Base-by-base conservation (phyloP, 1,140 invertebrate species). In the Homarus americanus region DNA sequence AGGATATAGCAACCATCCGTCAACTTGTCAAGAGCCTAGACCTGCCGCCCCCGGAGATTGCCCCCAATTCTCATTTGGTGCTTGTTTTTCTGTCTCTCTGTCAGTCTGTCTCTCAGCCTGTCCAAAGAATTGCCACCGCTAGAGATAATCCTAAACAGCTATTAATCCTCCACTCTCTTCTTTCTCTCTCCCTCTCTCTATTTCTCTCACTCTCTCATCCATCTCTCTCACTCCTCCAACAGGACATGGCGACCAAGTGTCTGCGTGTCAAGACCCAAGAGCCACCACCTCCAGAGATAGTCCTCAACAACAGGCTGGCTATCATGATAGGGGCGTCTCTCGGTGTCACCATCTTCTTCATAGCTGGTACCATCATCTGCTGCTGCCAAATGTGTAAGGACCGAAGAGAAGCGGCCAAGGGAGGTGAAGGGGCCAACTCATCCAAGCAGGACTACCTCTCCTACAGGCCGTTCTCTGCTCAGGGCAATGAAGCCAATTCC, bases 331-430 rank as follows among this genome's bases (percentile, higher is more conserved):
- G 97, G 63, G 96, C 96, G 93, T 97, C 96, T 91, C 96, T 98
- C 95, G 97, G 97, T 84, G 97, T 97, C 93, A 96, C 97, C 34
- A 97, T 98, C 5, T 97, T 98, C 93, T 69, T 86, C 10, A 95
- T 98, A 34, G 96, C 97, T 0, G 95, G 98, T 90, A 96, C 97
- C 1, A 97, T 97, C 0, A 96, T 97, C 41, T 94, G 98, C 28
- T 97, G 97, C 32, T 97, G 97, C 93, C 96, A 98, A 92, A 97
- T 98, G 93, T 96, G 97, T 87, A 97, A 97, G 94, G 97, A 97
- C 94, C 96, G 97, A 93, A 95, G 97, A n/a, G 96, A 96, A 79
- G 95, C 96, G 15, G 95, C 96, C 10, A 97, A 97, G 94, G n/a
- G n/a, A n/a, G 94, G 84, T 15, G 95, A 96, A 4, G 9, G 38